These are phyloP conservation scores for Noctua janthe DNA, from an alignment of 2,888 invertebrate species.

Conservation along the genomic window DNA sequence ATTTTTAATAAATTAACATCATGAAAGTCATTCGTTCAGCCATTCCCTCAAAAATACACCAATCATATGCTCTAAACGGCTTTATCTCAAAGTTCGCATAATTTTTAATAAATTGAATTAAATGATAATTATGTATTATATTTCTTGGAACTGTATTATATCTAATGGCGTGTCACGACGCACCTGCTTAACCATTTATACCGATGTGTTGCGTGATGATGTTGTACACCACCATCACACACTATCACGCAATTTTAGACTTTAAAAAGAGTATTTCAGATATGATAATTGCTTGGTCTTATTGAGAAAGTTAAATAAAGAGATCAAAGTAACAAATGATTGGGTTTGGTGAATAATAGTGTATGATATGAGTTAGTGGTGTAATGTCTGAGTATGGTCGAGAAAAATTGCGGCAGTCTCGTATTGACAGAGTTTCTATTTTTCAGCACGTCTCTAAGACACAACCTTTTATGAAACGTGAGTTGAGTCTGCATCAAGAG, in stretches of 20 bases:
- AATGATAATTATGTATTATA: conserved; percentile 56
- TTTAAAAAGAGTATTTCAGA: conserved; percentile 8
- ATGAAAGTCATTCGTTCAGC: neutral
- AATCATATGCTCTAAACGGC: conserved; percentile 46
- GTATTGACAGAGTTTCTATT: neutral
- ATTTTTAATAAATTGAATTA: conserved; percentile 68
- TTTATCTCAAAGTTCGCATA: conserved; percentile 33
- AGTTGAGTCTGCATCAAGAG: neutral
- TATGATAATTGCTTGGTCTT: conserved; percentile 35
- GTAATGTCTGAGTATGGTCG: conserved; percentile 7
- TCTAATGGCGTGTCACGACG: conserved; percentile 67
- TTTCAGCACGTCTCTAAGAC: neutral
- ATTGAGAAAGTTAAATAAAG: conserved; percentile 61
- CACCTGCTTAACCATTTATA: conserved; percentile 66
- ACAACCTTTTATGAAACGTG: neutral
- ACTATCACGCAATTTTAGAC: conserved; percentile 41
- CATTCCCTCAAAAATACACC: neutral
- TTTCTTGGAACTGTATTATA: conserved; percentile 61
- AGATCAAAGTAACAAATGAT: conserved; percentile 64
- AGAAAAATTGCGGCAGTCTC: neutral
- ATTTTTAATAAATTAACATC: neutral
- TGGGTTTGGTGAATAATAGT: conserved; percentile 51
- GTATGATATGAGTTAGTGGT: conserved; percentile 26
- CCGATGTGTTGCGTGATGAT: conserved; percentile 45
- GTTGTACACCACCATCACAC: conserved; percentile 25